phyloP scores from a whole-genome alignment of 2,797 vertebrate species.

The Gobionotothen gibberifrons region DNA sequence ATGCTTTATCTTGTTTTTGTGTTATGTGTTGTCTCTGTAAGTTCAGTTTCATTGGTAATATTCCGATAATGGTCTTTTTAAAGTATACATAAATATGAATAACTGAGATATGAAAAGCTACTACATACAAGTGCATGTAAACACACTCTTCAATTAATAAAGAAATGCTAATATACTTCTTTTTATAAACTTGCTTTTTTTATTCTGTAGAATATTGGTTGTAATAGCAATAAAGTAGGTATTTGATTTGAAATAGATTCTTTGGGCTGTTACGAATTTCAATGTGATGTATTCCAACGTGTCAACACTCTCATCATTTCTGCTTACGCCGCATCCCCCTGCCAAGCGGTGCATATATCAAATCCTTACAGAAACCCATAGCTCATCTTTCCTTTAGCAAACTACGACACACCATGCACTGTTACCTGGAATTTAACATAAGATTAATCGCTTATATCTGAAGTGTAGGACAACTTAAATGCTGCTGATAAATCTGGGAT shows the following conservation, averaged over 20 bases:
- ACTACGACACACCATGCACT: conserved; percentile 65
- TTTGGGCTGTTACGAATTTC: conserved; percentile 51
- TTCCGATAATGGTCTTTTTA: conserved; percentile 5
- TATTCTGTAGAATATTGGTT: conserved; percentile 23
- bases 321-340: conserved; percentile 74
- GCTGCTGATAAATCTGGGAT: conserved; percentile 63
- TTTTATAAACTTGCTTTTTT: conserved; percentile 2
- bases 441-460: conserved; percentile 67
- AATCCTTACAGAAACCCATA: conserved; percentile 68
- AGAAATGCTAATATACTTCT: background rate
- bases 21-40: conserved; percentile 1
- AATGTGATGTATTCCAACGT: conserved; percentile 71
- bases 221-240: conserved; percentile 46
- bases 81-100: conserved; percentile 9
- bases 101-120: conserved; percentile 6
- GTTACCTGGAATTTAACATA: conserved; percentile 64
- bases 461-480: conserved; percentile 44
- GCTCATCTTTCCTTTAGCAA: conserved; percentile 75
- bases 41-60: conserved; percentile 30
- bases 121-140: background rate
- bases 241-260: conserved; percentile 69
- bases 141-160: background rate
- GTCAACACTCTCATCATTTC: conserved; percentile 78
- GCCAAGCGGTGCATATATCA: conserved; percentile 78
- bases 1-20: conserved; percentile 11